Evolutionary conservation across 2,797 vertebrate genomes (phyloP).

Genomic region (Karalla daura): DNA sequence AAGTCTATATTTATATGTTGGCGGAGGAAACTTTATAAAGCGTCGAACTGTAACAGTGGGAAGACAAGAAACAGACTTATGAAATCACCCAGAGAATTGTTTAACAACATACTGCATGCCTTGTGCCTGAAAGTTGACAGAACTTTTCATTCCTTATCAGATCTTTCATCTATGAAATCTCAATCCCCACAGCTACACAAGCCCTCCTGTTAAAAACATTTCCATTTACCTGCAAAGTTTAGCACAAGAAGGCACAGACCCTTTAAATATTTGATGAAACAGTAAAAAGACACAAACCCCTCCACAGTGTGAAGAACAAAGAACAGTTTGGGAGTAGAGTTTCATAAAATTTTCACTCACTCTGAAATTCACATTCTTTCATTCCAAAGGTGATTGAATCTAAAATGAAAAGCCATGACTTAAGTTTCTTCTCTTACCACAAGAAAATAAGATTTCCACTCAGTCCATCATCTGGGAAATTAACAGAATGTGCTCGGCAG

Average conservation of each 20-base stretch:
- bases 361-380: background rate
- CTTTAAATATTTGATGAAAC: conserved; percentile 32
- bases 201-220: conserved; percentile 3
- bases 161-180: background rate
- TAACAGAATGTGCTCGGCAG: background rate
- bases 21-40: background rate
- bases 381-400: conserved; percentile 1
- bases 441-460: conserved; percentile 4
- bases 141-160: background rate
- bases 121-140: background rate
- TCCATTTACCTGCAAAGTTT: conserved; percentile 16
- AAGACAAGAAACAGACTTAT: conserved; percentile 17
- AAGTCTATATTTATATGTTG: background rate
- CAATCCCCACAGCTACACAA: background rate
- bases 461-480: conserved; percentile 32
- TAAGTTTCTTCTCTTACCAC: conserved; percentile 17
- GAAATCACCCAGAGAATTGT: background rate
- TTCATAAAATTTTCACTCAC: background rate
- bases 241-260: conserved; percentile 17
- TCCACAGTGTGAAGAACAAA: background rate
- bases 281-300: conserved; percentile 1
- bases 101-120: background rate
- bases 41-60: background rate
- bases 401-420: background rate
- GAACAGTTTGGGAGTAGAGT: background rate